A percentile compares a stretch with the other conserved stretches of the same genome.
Evolutionary conservation across 2,888 invertebrate genomes (phyloP).

Genomic region (Apodemia duryi): DNA sequence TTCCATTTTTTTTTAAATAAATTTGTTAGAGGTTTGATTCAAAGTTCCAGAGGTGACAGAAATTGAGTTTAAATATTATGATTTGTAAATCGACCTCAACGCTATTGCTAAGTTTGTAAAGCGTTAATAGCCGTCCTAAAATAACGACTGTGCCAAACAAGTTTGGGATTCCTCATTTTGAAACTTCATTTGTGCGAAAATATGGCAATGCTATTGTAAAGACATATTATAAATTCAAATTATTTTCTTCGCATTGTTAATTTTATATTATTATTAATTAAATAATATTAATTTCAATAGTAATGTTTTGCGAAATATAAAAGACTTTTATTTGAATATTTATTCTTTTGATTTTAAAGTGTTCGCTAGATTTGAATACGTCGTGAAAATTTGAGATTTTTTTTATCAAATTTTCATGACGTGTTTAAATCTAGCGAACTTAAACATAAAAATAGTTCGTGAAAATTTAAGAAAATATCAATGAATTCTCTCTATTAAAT

Average conservation of each 20-base stretch:
- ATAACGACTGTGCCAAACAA: constrained; percentile 64
- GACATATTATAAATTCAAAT: constrained; percentile 24
- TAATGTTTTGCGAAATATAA: constrained; percentile 28
- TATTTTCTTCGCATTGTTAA: constrained; percentile 46
- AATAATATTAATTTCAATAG: constrained; percentile 30
- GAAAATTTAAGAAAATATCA: too few species aligned
- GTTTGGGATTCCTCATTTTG: constrained; percentile 37
- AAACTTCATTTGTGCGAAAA: constrained; percentile 29
- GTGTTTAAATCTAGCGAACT: too few species aligned
- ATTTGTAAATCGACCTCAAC: neutral
- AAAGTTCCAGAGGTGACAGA: too few species aligned
- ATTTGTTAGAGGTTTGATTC: too few species aligned
- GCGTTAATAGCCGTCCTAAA: constrained; percentile 52
- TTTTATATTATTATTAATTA: constrained; percentile 38
- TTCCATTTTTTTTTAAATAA: too few species aligned
- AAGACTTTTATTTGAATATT: neutral
- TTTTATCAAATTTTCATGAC: too few species aligned
- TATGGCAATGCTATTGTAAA: constrained; percentile 23
- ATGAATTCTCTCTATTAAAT: too few species aligned
- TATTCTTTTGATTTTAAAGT: neutral
- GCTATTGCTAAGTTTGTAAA: neutral
- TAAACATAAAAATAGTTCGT: too few species aligned
- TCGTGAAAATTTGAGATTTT: too few species aligned
- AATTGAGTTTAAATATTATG: too few species aligned
- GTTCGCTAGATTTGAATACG: too few species aligned